Evolutionary conservation across 2,888 invertebrate genomes (phyloP).

Genomic region (Chrysina gloriosa): DNA sequence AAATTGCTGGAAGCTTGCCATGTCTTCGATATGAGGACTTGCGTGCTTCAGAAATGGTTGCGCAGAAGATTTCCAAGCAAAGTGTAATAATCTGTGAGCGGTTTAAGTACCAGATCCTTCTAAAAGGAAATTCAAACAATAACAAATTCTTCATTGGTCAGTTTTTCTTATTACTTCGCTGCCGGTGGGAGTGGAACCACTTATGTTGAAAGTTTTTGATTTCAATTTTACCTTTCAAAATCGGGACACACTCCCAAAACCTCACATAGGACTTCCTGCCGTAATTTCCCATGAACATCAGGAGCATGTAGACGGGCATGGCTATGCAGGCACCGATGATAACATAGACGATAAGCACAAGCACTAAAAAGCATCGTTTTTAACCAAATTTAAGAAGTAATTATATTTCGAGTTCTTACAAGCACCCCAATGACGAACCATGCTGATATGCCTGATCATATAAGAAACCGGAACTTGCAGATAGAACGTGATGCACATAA

Average conservation of each 20-base stretch:
- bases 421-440: conserved; percentile 34
- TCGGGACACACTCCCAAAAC: conserved; percentile 41
- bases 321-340: conserved; percentile 35
- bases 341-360: conserved; percentile 35
- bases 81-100: too few relatives aligned
- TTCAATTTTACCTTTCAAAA: conserved; percentile 36
- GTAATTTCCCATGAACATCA: conserved; percentile 41
- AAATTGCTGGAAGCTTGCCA: too few relatives aligned
- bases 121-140: too few relatives aligned
- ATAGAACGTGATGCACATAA: conserved; percentile 39
- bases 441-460: conserved; percentile 27
- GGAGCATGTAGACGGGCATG: conserved; percentile 41
- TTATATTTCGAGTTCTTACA: conserved; percentile 3
- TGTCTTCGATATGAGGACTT: too few relatives aligned
- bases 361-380: conserved; percentile 25
- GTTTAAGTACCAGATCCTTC: too few relatives aligned
- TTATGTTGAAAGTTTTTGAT: neutral
- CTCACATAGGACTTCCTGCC: conserved; percentile 37
- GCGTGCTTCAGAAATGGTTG: too few relatives aligned
- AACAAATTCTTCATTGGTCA: too few relatives aligned
- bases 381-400: neutral
- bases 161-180: too few relatives aligned
- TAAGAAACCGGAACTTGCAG: conserved; percentile 37
- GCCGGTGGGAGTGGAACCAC: too few relatives aligned
- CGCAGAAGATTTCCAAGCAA: too few relatives aligned